Percentiles rank a stretch among this genome's conserved stretches.
phyloP scores from a whole-genome alignment of 2,888 invertebrate genomes.

The Netelia melanura region DNA sequence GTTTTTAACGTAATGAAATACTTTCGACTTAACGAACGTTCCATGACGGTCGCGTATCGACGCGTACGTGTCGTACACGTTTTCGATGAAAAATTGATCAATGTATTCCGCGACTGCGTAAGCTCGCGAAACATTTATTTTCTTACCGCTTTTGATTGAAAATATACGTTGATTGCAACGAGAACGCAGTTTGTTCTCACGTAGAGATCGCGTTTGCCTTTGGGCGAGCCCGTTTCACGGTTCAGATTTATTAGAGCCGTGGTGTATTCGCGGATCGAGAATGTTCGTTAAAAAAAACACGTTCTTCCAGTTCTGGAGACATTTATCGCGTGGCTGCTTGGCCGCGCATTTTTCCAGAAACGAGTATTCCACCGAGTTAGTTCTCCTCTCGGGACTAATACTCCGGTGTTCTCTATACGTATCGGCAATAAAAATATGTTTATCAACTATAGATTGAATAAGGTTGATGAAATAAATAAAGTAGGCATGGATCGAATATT shows the following conservation, averaged over 20 bases:
- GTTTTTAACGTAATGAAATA: conserved; percentile 14
- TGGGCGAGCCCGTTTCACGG: background rate
- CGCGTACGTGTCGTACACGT: background rate
- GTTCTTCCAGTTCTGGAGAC: conserved; percentile 56
- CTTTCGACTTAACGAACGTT: conserved; percentile 16
- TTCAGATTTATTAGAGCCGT: conserved; percentile 33
- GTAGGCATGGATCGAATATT: conserved; percentile 30
- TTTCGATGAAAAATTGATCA: conserved; percentile 14
- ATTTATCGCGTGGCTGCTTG: conserved; percentile 23
- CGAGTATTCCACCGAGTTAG: conserved; percentile 21
- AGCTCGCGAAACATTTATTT: conserved; percentile 12
- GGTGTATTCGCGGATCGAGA: background rate
- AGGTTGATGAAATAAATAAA: conserved; percentile 7
- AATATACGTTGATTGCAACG: conserved; percentile 28
- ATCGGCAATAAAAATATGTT: background rate
- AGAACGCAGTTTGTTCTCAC: conserved; percentile 25
- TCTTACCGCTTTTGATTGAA: conserved; percentile 21
- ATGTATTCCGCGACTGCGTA: conserved; percentile 24
- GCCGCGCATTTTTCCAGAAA: conserved; percentile 42
- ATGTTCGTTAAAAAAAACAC: conserved; percentile 32
- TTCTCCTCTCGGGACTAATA: background rate
- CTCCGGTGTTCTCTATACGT: background rate
- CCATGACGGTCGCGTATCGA: background rate
- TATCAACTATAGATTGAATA: background rate
- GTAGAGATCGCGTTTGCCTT: background rate